These are phyloP conservation scores for Chalcis sispes DNA, from an alignment of 2,888 invertebrate species.

Conservation along the genomic window DNA sequence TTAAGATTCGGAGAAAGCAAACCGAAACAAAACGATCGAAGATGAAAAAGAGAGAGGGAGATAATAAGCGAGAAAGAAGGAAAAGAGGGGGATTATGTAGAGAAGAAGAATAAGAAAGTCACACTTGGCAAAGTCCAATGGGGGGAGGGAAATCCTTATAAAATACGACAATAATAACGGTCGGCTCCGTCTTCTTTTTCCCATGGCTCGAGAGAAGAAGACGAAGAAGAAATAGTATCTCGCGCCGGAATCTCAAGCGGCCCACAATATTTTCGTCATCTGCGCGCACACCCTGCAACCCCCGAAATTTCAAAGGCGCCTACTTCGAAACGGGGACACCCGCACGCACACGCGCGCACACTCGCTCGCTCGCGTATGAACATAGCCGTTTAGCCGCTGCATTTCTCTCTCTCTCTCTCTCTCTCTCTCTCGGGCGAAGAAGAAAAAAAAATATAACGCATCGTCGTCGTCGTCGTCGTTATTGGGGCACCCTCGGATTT, in stretches of 20 bases:
- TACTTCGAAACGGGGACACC: too few relatives aligned
- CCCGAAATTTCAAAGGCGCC: too few relatives aligned
- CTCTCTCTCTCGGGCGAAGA: too few relatives aligned
- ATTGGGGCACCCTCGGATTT: slow-evolving; percentile 36
- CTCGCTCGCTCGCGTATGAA: too few relatives aligned
- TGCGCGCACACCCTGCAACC: slow-evolving; percentile 5
- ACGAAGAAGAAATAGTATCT: slow-evolving; percentile 34
- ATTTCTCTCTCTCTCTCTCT: too few relatives aligned
- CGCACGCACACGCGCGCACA: too few relatives aligned
- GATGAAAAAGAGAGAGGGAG: too few relatives aligned
- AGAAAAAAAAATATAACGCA: slow-evolving; percentile 1
- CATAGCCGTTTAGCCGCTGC: too few relatives aligned
- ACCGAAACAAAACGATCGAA: background rate
- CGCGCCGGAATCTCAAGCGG: slow-evolving; percentile 34
- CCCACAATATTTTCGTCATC: slow-evolving; percentile 54
- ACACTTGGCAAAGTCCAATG: background rate
- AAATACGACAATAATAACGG: slow-evolving; percentile 37
- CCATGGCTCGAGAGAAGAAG: slow-evolving; percentile 40
- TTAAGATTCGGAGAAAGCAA: too few relatives aligned
- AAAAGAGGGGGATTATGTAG: too few relatives aligned
- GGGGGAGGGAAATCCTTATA: slow-evolving; percentile 14
- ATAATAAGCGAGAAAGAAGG: background rate
- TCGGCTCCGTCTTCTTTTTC: slow-evolving; percentile 47
- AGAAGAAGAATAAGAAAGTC: background rate
- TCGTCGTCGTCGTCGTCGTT: too few relatives aligned